A percentile compares a stretch with the other conserved stretches of the same genome.
Evolutionary conservation across 1,140 invertebrate genomes (phyloP).

Genomic region (Sarcophaga bullata): DNA sequence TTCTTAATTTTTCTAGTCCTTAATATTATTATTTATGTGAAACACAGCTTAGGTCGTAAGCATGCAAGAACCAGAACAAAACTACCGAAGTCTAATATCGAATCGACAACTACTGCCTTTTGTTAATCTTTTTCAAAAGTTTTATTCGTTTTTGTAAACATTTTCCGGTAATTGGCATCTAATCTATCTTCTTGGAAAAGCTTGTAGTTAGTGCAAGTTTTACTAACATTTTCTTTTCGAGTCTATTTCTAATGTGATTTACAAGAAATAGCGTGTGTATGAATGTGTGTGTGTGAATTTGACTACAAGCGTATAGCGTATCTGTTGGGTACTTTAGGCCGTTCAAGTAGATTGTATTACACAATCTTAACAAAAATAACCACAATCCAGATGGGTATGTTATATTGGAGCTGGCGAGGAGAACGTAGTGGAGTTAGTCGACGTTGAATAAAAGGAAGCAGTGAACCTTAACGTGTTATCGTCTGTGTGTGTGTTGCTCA

Average conservation of each 20-base stretch:
- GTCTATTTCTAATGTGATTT: not conserved
- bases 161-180: too few relatives aligned
- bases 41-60: too few relatives aligned
- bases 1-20: too few relatives aligned
- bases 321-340: not conserved
- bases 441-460: slow-evolving; percentile 10
- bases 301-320: not conserved
- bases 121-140: too few relatives aligned
- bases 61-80: too few relatives aligned
- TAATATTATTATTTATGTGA: too few relatives aligned
- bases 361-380: slow-evolving; percentile 22
- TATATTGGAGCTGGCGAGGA: not conserved
- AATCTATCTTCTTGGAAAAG: too few relatives aligned
- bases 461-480: slow-evolving; percentile 20
- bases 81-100: too few relatives aligned
- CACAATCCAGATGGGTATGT: not conserved
- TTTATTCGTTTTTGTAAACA: too few relatives aligned
- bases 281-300: too few relatives aligned
- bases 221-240: not conserved
- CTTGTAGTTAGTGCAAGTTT: too few relatives aligned
- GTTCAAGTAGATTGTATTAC: slow-evolving; percentile 21
- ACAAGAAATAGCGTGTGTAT: not conserved
- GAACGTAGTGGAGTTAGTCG: not conserved
- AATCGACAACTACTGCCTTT: too few relatives aligned
- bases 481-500: not conserved